Conservation (phyloP, 2,797 vertebrate genomes). For the Siniperca scherzeri region DNA sequence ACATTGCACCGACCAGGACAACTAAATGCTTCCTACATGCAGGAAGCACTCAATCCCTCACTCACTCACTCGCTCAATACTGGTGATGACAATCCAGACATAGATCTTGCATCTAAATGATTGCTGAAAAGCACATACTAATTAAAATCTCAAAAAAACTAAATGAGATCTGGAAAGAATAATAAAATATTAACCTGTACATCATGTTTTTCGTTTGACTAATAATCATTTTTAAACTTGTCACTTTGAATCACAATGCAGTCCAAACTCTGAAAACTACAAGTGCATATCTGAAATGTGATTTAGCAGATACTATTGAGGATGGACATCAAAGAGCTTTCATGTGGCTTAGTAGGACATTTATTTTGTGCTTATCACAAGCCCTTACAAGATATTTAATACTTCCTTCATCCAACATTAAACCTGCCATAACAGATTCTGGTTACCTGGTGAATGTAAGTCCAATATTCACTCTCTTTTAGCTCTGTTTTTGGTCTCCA, state of each 20-base stretch:
- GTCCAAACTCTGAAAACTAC: background rate
- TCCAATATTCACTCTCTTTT: background rate
- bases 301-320: background rate
- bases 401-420: background rate
- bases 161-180: background rate
- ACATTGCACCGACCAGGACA: slow-evolving; percentile 5
- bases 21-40: slow-evolving; percentile 40
- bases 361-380: background rate
- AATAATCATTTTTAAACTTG: background rate
- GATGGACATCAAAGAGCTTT: background rate
- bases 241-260: background rate
- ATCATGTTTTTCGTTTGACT: background rate
- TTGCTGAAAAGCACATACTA: background rate
- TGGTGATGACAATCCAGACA: background rate
- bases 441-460: background rate
- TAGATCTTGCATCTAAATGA: background rate
- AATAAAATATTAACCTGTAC: background rate
- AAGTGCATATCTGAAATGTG: background rate
- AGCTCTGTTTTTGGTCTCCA: slow-evolving; percentile 9
- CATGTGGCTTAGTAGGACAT: background rate
- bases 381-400: background rate
- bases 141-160: background rate
- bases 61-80: background rate
- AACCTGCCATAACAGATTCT: background rate
- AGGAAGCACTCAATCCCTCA: slow-evolving; percentile 38